A percentile compares a stretch with the other conserved stretches of the same genome.
Evolutionary conservation across 2,888 invertebrate genomes (phyloP).

Genomic region (Fragum fragum): DNA sequence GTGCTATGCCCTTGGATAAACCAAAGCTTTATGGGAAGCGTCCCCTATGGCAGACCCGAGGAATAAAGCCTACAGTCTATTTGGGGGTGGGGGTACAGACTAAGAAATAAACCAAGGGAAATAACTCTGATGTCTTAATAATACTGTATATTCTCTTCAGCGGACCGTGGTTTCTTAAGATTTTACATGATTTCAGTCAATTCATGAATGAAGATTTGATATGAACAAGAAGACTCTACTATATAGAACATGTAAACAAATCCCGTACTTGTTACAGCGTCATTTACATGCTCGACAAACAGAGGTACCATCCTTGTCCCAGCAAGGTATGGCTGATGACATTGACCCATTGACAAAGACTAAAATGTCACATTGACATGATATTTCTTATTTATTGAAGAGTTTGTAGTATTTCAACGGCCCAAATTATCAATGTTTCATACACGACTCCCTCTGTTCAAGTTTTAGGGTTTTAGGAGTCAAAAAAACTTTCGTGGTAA

Average conservation of each 20-base stretch:
- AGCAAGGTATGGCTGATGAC: not conserved
- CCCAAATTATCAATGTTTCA: no score
- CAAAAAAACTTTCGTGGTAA: no score
- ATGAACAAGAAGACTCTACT: not conserved
- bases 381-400: no score
- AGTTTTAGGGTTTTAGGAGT: no score
- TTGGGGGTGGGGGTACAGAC: no score
- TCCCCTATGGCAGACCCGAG: no score
- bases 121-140: not conserved
- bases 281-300: not conserved
- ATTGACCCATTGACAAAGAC: not conserved
- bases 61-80: no score
- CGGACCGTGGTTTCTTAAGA: not conserved
- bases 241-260: not conserved
- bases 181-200: not conserved
- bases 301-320: not conserved
- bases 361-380: not conserved
- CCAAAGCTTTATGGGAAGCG: no score
- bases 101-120: no score
- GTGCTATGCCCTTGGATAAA: no score
- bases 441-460: no score
- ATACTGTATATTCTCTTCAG: not conserved
- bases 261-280: not conserved
- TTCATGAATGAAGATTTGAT: not conserved
- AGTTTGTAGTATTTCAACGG: no score